Evolutionary conservation across 2,113 vertebrate species (phyloP), one percentile per base, ranked within the genome.

Genomic region (Channa argus): DNA sequence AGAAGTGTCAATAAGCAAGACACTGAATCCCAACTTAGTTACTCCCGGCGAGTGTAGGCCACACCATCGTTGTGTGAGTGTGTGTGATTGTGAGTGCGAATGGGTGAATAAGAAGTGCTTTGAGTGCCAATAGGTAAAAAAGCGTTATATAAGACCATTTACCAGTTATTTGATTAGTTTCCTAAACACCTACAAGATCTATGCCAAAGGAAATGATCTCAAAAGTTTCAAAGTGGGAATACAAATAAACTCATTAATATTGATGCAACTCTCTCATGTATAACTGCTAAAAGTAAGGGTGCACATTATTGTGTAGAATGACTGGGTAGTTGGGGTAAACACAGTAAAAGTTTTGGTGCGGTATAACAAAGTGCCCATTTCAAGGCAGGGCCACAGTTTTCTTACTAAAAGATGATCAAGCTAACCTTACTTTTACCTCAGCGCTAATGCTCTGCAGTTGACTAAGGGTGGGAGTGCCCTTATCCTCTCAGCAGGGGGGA

Each of bases 371-470:
- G 74, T 56, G 62, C 60, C 45, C 14, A 56, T 64, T 78, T 4
- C 67, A 58, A 59, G 39, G 63, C 51, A 75, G 75, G 81, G 63
- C 51, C 58, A 79, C 45, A 66, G 68, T 79, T 82, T 79, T 60
- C 43, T 49, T 72, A 79, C 59, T 71, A 85, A 81, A 85, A 79
- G 87, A 66, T 82, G 78, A 86, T 87, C 63, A 88, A 83, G 65
- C 78, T 83, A 84, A 90, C 82, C 83, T 86, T 50, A 65, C 55
- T 54, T 80, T 87, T 86, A 86, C 80, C 86, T 87, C 76, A 53
- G 79, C 84, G 63, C 75, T 69, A 88, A 82, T 77, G 62, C 72
- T 77, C 52, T 36, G n/a, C 72, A 78, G 71, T 70, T 75, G 71
- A 81, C 55, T 75, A 83, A 77, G 67, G 84, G 63, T 83, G 74